Percentiles rank a stretch among this genome's conserved stretches.
phyloP scores from a whole-genome alignment of 2,797 vertebrate genomes.

The Scyliorhinus canicula region DNA sequence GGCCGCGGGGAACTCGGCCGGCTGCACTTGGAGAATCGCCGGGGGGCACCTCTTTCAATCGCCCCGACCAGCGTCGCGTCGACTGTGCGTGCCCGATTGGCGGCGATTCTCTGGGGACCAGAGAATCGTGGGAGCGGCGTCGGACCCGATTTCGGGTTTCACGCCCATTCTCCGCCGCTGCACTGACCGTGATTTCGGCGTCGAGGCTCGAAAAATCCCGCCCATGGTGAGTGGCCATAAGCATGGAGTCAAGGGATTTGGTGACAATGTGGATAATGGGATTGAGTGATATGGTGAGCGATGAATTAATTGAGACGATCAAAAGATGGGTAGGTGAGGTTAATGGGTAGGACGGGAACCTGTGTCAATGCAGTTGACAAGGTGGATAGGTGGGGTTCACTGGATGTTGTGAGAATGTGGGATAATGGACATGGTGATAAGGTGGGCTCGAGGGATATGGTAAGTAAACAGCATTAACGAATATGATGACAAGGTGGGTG shows the following conservation, averaged over 20 bases:
- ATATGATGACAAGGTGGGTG: not conserved
- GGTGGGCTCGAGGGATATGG: not conserved
- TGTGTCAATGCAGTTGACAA: not conserved
- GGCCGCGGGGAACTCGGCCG: no score
- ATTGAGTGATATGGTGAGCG: not conserved
- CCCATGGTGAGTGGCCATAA: not conserved
- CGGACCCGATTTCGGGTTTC: no score
- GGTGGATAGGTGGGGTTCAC: no score
- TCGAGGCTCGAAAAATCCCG: no score
- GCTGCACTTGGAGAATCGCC: no score
- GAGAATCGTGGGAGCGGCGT: no score
- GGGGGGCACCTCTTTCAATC: no score
- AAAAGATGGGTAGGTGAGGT: not conserved
- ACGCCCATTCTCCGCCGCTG: no score
- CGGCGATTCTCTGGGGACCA: no score
- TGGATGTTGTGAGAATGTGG: not conserved
- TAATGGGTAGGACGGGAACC: not conserved
- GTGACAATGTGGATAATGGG: not conserved
- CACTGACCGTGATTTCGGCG: no score
- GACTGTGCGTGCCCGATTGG: no score
- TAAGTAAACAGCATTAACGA: not conserved
- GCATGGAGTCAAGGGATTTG: not conserved
- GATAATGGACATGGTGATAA: not conserved
- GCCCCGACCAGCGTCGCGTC: no score
- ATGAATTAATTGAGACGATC: not conserved